Evolutionary conservation across 2,888 invertebrate genomes (phyloP).

Genomic region (Drosophila parthenogenetica): DNA sequence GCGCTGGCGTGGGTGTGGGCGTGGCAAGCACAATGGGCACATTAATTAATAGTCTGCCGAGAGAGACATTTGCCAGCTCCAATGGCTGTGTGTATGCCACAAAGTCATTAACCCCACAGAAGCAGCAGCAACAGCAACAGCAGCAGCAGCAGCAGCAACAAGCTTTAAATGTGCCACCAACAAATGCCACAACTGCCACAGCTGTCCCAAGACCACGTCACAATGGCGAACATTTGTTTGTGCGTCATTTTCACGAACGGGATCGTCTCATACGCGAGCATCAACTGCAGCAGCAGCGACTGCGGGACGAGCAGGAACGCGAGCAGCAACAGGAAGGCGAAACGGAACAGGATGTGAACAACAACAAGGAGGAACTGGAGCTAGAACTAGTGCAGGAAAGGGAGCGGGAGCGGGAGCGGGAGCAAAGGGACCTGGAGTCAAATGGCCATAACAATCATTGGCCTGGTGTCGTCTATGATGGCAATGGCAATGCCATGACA

Average conservation of each 20-base stretch:
- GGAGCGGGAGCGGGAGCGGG: constrained; percentile 15
- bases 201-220: constrained; percentile 51
- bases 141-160: constrained; percentile 38
- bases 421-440: constrained; percentile 28
- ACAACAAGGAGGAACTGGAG: constrained; percentile 20
- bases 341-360: constrained; percentile 33
- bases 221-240: constrained; percentile 81
- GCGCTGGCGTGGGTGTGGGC: constrained; percentile 24
- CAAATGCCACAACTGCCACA: constrained; percentile 37
- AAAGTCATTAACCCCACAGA: constrained; percentile 82
- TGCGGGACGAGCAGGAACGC: constrained; percentile 46
- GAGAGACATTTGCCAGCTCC: constrained; percentile 59
- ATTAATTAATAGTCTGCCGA: constrained; percentile 67
- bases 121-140: constrained; percentile 44
- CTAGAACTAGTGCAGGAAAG: neutral
- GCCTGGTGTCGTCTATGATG: constrained; percentile 74
- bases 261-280: constrained; percentile 85
- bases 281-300: constrained; percentile 84
- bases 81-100: constrained; percentile 41
- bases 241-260: constrained; percentile 85
- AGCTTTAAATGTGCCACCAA: constrained; percentile 51
- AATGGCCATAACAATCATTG: constrained; percentile 72
- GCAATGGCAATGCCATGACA: constrained; percentile 61
- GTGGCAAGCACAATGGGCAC: constrained; percentile 51
- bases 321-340: constrained; percentile 16